Evolutionary conservation across 2,113 vertebrate genomes (phyloP).

Genomic region (Brevimyrus niger): DNA sequence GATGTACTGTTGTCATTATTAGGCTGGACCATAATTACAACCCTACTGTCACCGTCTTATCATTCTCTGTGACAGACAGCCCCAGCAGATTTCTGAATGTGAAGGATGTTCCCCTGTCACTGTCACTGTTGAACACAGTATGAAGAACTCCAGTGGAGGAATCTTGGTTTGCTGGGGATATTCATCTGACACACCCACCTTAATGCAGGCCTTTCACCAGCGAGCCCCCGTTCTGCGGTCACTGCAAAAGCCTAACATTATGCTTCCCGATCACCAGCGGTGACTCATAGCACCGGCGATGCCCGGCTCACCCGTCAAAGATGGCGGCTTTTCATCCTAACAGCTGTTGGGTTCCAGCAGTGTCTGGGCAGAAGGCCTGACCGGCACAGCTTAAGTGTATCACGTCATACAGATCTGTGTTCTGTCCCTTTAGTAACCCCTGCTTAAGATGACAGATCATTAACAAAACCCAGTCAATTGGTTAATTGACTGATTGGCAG

Average conservation of each 20-base stretch:
- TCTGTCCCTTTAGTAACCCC: background rate
- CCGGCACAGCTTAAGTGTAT: background rate
- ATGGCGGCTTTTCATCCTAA: background rate
- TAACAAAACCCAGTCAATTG: background rate
- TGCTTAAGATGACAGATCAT: background rate
- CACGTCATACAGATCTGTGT: background rate
- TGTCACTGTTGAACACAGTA: background rate
- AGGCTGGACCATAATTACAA: background rate
- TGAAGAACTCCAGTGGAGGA: background rate
- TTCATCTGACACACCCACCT: background rate
- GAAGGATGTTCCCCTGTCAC: background rate
- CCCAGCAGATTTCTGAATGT: background rate
- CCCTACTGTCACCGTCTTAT: background rate
- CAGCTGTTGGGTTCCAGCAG: background rate
- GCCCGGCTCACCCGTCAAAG: too few relatives aligned
- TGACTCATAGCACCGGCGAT: background rate
- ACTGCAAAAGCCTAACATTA: background rate
- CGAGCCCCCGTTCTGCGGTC: background rate
- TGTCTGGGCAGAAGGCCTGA: background rate
- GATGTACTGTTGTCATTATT: background rate
- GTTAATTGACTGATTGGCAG: background rate
- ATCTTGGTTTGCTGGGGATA: background rate
- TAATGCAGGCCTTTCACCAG: background rate
- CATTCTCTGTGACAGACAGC: background rate
- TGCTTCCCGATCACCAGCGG: background rate